Conservation (phyloP, 2,113 vertebrate genomes). For the Antennarius striatus region DNA sequence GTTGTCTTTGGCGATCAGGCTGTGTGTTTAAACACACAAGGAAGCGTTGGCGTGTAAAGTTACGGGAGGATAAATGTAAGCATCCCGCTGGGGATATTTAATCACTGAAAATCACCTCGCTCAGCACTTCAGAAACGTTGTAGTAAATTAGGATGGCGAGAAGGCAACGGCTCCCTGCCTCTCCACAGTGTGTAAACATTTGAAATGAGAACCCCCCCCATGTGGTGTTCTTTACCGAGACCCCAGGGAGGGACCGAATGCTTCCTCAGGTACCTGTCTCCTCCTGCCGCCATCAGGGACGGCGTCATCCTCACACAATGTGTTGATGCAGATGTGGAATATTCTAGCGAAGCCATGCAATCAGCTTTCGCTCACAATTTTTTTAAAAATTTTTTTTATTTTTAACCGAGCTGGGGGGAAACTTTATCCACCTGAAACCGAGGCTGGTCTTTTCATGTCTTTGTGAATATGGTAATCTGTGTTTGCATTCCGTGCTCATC, state of each 20-base stretch:
- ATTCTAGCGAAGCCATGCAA: slow-evolving; percentile 24
- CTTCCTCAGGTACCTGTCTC: slow-evolving; percentile 38
- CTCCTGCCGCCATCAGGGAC: slow-evolving; percentile 34
- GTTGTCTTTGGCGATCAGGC: too few species aligned
- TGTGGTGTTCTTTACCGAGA: slow-evolving; percentile 34
- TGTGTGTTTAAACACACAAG: slow-evolving; percentile 20
- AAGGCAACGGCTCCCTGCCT: slow-evolving; percentile 39
- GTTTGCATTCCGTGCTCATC: slow-evolving; percentile 13
- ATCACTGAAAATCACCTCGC: slow-evolving; percentile 47
- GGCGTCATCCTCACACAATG: slow-evolving; percentile 12
- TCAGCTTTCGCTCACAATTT: slow-evolving; percentile 9
- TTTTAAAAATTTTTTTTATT: background rate
- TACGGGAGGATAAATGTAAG: slow-evolving; percentile 37
- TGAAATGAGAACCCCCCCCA: slow-evolving; percentile 37
- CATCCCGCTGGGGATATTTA: slow-evolving; percentile 59
- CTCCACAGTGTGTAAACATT: slow-evolving; percentile 57
- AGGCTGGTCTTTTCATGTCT: too few species aligned
- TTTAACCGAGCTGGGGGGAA: background rate
- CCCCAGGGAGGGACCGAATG: slow-evolving; percentile 27
- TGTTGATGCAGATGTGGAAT: slow-evolving; percentile 49
- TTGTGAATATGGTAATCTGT: slow-evolving; percentile 21
- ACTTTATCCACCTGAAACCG: background rate
- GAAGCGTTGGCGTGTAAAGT: slow-evolving; percentile 14
- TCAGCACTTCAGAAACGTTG: slow-evolving; percentile 62
- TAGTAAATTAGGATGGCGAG: slow-evolving; percentile 61